Evolutionary conservation across 2,797 vertebrate genomes (phyloP).

Genomic region (Notolepis coatsorum): DNA sequence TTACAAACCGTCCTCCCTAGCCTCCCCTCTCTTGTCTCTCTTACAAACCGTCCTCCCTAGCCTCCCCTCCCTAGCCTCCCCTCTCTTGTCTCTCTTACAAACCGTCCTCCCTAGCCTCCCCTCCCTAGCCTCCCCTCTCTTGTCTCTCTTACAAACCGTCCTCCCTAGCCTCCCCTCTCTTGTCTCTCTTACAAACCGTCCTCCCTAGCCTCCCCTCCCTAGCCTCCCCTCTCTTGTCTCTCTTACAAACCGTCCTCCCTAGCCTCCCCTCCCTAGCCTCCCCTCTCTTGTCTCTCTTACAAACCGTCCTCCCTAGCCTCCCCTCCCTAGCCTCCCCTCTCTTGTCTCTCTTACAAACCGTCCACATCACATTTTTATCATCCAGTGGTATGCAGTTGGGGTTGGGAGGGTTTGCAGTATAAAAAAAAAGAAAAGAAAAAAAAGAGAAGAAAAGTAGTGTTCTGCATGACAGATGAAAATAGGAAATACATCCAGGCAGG

Average conservation of each 20-base stretch:
- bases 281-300: too few relatives aligned
- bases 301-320: conserved; percentile 42
- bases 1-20: conserved; percentile 44
- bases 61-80: too few relatives aligned
- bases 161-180: conserved; percentile 28
- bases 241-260: conserved; percentile 47
- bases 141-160: too few relatives aligned
- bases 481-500: conserved; percentile 1
- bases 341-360: conserved; percentile 27
- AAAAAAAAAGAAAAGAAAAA: background rate
- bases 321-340: too few relatives aligned
- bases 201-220: conserved; percentile 28
- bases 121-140: too few relatives aligned
- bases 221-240: too few relatives aligned
- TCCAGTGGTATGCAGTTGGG: conserved; percentile 19
- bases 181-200: too few relatives aligned
- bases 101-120: conserved; percentile 42
- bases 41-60: conserved; percentile 44
- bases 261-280: too few relatives aligned
- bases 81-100: too few relatives aligned
- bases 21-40: too few relatives aligned
- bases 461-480: too few relatives aligned
- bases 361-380: conserved; percentile 40
- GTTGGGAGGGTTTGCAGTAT: background rate
- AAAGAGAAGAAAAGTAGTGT: too few relatives aligned